Evolutionary conservation across 64 coral and sea anemone species (phyloP).

Genomic region (Orbicella faveolata): DNA sequence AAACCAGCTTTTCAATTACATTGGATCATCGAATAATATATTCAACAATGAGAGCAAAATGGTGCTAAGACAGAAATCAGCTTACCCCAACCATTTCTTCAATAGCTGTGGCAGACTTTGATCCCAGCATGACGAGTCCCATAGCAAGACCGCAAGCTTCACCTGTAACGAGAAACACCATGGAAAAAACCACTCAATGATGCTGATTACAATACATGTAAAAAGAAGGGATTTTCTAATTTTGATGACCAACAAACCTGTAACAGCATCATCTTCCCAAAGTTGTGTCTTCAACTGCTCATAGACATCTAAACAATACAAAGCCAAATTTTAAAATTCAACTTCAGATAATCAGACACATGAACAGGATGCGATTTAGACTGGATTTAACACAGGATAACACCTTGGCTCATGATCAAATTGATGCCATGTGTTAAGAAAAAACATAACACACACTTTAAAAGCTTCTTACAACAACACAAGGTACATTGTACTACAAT

Average conservation of each 20-base stretch:
- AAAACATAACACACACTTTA: too few relatives aligned
- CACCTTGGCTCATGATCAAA: too few relatives aligned
- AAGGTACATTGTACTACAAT: too few relatives aligned
- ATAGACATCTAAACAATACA: constrained; percentile 83
- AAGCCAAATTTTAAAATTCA: not conserved
- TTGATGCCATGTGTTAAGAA: too few relatives aligned
- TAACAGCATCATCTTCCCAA: constrained; percentile 96
- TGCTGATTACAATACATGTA: not conserved
- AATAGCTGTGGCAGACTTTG: constrained; percentile 82
- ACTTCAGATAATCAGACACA: not conserved
- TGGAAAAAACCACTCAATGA: not conserved
- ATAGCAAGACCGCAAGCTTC: constrained; percentile 97
- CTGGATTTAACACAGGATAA: not conserved
- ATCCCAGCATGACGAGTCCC: constrained; percentile 97
- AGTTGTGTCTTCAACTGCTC: constrained; percentile 84
- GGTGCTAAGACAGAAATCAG: not conserved
- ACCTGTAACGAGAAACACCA: constrained; percentile 33
- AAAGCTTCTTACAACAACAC: too few relatives aligned
- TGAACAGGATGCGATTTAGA: not conserved
- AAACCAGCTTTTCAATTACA: too few relatives aligned
- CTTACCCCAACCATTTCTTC: constrained; percentile 98
- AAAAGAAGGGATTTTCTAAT: too few relatives aligned
- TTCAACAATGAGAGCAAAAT: not conserved
- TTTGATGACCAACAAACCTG: constrained; percentile 39
- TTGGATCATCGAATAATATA: too few relatives aligned